Evolutionary conservation across 2,888 invertebrate species (phyloP), one percentile per base, ranked within the genome.

Genomic region (Eristalinus sepulchralis): DNA sequence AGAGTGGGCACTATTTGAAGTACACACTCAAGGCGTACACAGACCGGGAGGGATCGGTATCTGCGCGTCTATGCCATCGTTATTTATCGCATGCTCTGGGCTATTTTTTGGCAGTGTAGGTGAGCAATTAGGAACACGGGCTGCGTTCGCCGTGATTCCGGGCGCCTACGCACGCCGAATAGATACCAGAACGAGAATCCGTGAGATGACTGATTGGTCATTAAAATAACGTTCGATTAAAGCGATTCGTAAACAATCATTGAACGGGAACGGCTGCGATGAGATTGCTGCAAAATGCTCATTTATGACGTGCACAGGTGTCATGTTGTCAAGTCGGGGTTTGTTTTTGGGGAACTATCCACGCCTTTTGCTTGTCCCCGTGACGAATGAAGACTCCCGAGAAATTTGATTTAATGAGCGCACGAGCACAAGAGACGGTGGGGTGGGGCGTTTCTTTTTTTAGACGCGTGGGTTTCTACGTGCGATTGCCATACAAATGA

Each of bases 141-240:
- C 47, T 47, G 47, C 17, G 47, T 47, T 47, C 17, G 47, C 17
- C 17, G 47, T 47, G 47, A 47, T 76, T 64, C 31, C 27, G 66
- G n/a, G 13, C 64, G 70, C 47, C 47, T 22, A 34, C 63, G 27
- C 20, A 11, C 55, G 20, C 0, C 17, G 39, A 47, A 64, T 27
- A 47, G 47, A 67, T 53, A 17, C 47, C 17, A 53, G 53, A 60
- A 53, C 27, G 53, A 20, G 57, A 47, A 39, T 34, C 11, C 11
- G 20, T 6, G 2, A 75, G 33, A 81, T 82, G 71, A 76, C 27
- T n/a, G 82, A 77, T 82, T 31, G 60, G 62, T 83, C 71, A 62
- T 77, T 62, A 59, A 57, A 67, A 17, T 70, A 73, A 39, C 22
- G 34, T 76, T 34, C 39, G 70, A 64, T 64, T 70, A 76, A 70